phyloP scores from a whole-genome alignment of 1,140 invertebrate species.

The Sipha flava region DNA sequence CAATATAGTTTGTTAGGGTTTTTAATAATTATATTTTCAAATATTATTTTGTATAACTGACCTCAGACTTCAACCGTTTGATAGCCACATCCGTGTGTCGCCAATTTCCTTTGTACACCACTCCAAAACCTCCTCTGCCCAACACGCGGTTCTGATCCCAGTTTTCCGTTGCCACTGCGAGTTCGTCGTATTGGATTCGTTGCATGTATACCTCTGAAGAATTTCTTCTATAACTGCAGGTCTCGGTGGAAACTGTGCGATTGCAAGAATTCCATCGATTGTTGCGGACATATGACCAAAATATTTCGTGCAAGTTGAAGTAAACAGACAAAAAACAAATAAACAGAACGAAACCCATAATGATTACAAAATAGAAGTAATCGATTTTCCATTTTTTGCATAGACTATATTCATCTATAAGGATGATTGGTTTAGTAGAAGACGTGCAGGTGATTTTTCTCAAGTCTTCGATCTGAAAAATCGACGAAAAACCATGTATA shows the following conservation, averaged over 20 bases:
- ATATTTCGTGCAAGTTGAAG: not conserved
- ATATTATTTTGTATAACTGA: conserved; percentile 36
- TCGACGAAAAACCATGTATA: not conserved
- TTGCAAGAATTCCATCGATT: not conserved
- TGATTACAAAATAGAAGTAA: not conserved
- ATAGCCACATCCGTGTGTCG: conserved; percentile 83
- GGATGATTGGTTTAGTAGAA: not conserved
- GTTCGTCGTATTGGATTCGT: conserved; percentile 64
- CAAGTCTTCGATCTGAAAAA: not conserved
- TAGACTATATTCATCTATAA: not conserved
- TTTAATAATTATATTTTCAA: too few relatives aligned
- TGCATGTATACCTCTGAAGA: conserved; percentile 51
- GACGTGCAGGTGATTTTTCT: not conserved
- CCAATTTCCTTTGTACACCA: conserved; percentile 85
- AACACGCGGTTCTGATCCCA: conserved; percentile 66
- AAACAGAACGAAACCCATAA: not conserved
- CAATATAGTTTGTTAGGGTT: too few relatives aligned
- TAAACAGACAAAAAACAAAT: not conserved
- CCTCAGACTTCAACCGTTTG: conserved; percentile 62
- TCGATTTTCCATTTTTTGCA: not conserved
- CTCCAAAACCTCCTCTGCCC: conserved; percentile 84
- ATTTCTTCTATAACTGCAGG: not conserved
- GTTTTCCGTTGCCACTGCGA: conserved; percentile 64
- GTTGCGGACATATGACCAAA: not conserved
- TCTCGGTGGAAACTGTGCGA: not conserved